Conservation (phyloP, 2,113 vertebrate genomes). For the Microcebus lehilahytsara region DNA sequence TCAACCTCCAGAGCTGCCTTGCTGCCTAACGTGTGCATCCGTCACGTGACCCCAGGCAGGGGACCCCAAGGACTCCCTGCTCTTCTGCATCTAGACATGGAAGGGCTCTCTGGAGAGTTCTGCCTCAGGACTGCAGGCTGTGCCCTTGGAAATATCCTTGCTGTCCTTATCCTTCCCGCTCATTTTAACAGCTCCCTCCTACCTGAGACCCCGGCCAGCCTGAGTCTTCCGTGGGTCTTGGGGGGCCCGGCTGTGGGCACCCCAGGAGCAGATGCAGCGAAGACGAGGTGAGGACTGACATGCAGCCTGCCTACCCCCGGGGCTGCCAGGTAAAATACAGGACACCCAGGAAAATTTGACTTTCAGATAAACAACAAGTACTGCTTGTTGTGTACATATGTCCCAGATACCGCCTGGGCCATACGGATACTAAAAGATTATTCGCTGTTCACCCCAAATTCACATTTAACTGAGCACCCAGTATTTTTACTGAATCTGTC, state of each 20-base stretch:
- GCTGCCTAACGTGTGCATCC: accelerated
- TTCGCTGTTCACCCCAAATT: not conserved
- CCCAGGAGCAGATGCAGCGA: not conserved
- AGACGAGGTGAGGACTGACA: not conserved
- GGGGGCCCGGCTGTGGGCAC: not conserved
- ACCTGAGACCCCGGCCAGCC: accelerated
- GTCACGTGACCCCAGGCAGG: not conserved
- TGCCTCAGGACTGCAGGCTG: not conserved
- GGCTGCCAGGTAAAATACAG: not conserved
- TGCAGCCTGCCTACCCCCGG: not conserved
- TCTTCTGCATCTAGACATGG: not conserved
- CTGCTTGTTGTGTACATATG: accelerated
- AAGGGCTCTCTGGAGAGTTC: not conserved
- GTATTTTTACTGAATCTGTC: not conserved
- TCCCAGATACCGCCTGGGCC: not conserved
- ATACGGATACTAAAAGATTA: not conserved
- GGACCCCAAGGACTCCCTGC: not conserved
- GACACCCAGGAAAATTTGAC: not conserved
- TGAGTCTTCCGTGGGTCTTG: not conserved
- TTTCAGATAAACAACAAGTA: not conserved
- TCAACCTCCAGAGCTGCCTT: not conserved
- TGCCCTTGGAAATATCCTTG: not conserved
- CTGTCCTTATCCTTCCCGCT: not conserved
- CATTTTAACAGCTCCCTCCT: not conserved
- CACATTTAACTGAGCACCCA: accelerated